A percentile compares a stretch with the other conserved stretches of the same genome.
Evolutionary conservation across 2,888 invertebrate species (phyloP).

Genomic region (Anorthoa munda): DNA sequence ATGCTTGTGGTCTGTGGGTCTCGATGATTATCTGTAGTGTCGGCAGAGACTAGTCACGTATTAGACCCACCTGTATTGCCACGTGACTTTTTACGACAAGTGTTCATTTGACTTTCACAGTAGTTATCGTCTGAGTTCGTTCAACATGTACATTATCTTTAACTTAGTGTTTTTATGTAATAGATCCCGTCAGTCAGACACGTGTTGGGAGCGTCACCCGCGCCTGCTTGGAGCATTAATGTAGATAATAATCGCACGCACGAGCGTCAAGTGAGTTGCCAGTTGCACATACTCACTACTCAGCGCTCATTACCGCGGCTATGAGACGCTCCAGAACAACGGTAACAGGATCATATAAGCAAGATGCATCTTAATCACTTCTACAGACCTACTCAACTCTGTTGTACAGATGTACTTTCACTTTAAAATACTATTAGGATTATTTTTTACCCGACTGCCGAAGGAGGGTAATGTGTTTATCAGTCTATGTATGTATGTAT

Average conservation of each 20-base stretch:
- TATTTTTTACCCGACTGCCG: too few species aligned
- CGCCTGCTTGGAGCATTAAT: neutral
- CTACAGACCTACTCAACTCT: too few species aligned
- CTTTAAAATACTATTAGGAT: too few species aligned
- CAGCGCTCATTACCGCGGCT: constrained; percentile 3
- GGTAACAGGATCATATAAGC: neutral
- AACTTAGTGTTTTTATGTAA: neutral
- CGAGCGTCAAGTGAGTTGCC: neutral
- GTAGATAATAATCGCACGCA: neutral
- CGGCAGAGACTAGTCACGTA: too few species aligned
- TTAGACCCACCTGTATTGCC: too few species aligned
- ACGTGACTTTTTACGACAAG: too few species aligned
- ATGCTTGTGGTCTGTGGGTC: neutral
- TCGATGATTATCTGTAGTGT: neutral
- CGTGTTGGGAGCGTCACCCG: neutral
- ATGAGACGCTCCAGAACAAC: neutral
- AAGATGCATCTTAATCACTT: neutral
- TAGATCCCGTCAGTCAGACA: neutral
- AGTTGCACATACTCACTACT: constrained; percentile 4
- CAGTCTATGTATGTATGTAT: too few species aligned
- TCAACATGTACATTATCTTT: too few species aligned
- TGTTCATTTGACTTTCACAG: too few species aligned
- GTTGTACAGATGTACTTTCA: too few species aligned
- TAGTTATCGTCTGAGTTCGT: neutral
- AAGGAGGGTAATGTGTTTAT: too few species aligned